phyloP scores from a whole-genome alignment of 2,113 vertebrate genomes.

The Megatriorchis doriae region DNA sequence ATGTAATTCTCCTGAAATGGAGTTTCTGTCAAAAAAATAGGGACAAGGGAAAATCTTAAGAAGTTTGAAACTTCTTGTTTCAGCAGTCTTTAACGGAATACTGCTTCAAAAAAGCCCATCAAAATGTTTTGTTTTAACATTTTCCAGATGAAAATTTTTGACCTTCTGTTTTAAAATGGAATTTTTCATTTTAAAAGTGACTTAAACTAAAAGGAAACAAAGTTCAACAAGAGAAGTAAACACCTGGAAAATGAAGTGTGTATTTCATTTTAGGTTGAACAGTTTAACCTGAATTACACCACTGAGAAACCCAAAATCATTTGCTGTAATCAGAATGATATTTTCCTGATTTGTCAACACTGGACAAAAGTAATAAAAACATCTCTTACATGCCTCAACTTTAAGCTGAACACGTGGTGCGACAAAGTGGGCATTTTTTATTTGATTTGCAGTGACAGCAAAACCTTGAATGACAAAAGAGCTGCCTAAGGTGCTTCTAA shows the following conservation, averaged over 20 bases:
- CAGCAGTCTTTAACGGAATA: not conserved
- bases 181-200: not conserved
- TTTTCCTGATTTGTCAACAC: not conserved
- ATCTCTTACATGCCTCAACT: not conserved
- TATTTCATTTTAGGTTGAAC: not conserved
- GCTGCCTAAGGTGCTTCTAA: not conserved
- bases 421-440: not conserved
- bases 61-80: not conserved
- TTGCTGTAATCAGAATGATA: not conserved
- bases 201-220: not conserved
- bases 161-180: not conserved
- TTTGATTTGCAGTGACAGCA: not conserved
- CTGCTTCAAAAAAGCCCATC: not conserved
- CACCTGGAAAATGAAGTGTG: not conserved
- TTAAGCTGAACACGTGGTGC: not conserved
- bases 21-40: not conserved
- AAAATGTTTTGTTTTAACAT: not conserved
- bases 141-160: no score
- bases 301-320: not conserved
- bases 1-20: not conserved
- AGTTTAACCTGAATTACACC: not conserved
- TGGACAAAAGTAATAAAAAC: not conserved
- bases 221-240: not conserved
- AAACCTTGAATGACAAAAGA: not conserved
- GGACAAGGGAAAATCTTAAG: not conserved